Conservation (phyloP, 2,113 vertebrate genomes). For the Halichoeres trimaculatus region DNA sequence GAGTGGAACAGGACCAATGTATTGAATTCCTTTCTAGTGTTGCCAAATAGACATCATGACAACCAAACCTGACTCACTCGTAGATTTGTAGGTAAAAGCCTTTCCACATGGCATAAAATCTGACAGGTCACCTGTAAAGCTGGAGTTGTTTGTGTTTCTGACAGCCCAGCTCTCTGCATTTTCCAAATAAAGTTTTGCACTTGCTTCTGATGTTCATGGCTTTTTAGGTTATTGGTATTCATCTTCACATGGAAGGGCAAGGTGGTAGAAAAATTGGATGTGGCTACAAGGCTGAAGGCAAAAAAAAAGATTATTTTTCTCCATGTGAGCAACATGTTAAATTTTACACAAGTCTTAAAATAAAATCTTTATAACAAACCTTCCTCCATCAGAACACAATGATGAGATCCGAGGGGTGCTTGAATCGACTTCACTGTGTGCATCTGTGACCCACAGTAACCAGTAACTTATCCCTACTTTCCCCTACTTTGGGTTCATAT, state of each 20-base stretch:
- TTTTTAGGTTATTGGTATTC: neutral
- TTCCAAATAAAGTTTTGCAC: neutral
- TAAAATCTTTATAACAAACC: too few species aligned
- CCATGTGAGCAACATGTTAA: too few species aligned
- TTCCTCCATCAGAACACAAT: too few species aligned
- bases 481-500: too few species aligned
- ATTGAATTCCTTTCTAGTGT: slow-evolving; percentile 41
- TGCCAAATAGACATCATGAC: slow-evolving; percentile 64
- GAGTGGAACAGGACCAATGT: slow-evolving; percentile 32
- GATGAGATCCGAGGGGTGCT: too few species aligned
- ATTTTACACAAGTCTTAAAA: too few species aligned
- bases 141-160: neutral
- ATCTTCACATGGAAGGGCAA: neutral
- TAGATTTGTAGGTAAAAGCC: slow-evolving; percentile 27
- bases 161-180: too few species aligned
- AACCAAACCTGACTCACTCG: slow-evolving; percentile 42
- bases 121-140: slow-evolving; percentile 35
- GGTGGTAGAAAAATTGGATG: neutral
- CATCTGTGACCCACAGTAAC: too few species aligned
- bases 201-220: neutral
- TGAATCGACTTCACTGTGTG: too few species aligned
- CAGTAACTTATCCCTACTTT: too few species aligned
- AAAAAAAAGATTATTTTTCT: neutral
- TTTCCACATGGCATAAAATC: slow-evolving; percentile 14
- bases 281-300: neutral